phyloP scores from a whole-genome alignment of 2,797 vertebrate species.

The Cryptoprocta ferox region DNA sequence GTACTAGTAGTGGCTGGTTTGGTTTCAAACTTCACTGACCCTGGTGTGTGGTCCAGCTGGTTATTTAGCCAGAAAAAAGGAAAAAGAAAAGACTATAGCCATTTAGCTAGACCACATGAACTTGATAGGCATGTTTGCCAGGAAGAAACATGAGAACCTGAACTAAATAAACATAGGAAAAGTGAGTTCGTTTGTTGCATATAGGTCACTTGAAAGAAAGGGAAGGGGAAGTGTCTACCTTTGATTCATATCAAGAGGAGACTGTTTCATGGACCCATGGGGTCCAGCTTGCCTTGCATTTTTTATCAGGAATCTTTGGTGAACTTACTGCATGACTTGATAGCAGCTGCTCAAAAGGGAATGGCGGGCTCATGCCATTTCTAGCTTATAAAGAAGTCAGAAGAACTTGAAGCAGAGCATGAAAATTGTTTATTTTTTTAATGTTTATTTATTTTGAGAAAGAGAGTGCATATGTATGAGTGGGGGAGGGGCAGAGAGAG shows the following conservation, averaged over 20 bases:
- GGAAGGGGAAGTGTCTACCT: neutral
- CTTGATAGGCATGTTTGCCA: neutral
- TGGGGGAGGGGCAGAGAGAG: too few relatives aligned
- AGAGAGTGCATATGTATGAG: too few relatives aligned
- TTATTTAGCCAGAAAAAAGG: neutral
- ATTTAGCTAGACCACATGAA: neutral
- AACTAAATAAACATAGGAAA: conserved; percentile 4
- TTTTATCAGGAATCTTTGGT: neutral
- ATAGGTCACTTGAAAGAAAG: neutral
- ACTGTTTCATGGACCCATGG: neutral
- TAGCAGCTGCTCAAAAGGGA: neutral
- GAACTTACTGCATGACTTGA: neutral
- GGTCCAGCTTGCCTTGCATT: neutral
- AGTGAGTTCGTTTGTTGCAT: neutral
- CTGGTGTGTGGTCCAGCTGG: neutral
- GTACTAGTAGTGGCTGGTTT: neutral
- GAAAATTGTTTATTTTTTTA: neutral
- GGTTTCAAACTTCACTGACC: neutral
- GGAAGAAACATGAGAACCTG: neutral
- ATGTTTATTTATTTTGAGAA: too few relatives aligned
- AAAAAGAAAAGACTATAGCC: neutral
- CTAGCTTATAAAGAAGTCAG: neutral
- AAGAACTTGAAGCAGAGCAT: neutral
- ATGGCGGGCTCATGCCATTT: neutral
- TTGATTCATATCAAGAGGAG: neutral